phyloP scores from a whole-genome alignment of 2,113 vertebrate genomes.

The Tupaia chinensis region DNA sequence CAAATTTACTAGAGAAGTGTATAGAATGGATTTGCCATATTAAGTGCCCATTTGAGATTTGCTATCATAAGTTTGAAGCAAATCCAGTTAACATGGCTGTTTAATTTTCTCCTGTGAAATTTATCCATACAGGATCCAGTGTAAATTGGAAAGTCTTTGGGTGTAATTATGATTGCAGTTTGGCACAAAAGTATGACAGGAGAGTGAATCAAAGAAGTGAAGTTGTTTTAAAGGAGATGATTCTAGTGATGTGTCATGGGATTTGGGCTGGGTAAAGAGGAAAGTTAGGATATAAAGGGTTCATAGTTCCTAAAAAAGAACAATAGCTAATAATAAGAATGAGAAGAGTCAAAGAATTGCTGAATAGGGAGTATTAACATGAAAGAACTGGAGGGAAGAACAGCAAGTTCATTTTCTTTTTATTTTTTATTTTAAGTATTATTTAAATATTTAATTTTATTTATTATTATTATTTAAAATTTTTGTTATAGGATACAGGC shows the following conservation, averaged over 20 bases:
- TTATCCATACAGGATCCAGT: background rate
- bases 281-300: background rate
- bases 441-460: too few species aligned
- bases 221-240: background rate
- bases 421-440: too few species aligned
- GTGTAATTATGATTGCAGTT: background rate
- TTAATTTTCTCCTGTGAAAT: slow-evolving; percentile 16
- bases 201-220: background rate
- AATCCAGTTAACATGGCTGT: background rate
- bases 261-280: background rate
- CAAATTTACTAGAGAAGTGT: background rate
- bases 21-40: background rate
- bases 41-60: background rate
- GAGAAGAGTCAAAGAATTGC: background rate
- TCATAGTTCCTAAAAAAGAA: background rate
- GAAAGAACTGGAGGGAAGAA: background rate
- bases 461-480: too few species aligned
- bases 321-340: background rate
- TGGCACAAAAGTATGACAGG: background rate
- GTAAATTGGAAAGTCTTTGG: background rate
- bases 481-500: too few species aligned
- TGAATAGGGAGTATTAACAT: background rate
- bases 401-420: too few species aligned
- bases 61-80: slow-evolving; percentile 3
- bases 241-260: background rate